These are phyloP conservation scores for Pterostichus madidus DNA, from an alignment of 2,888 invertebrate species.

Conservation along the genomic window DNA sequence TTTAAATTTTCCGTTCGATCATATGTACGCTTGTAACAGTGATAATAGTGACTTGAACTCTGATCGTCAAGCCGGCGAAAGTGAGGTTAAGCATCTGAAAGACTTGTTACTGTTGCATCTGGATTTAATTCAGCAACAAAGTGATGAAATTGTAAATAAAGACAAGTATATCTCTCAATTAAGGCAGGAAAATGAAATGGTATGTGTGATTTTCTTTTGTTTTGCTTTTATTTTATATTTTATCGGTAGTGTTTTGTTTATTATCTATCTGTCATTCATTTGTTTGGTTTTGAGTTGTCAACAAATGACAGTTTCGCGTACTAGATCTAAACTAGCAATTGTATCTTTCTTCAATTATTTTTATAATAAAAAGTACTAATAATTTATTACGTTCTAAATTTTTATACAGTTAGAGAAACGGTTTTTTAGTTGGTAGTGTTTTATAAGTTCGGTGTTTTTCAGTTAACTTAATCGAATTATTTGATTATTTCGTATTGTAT, in stretches of 20 bases:
- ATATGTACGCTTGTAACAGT: slow-evolving; percentile 85
- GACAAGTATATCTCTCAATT: slow-evolving; percentile 87
- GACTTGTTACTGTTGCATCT: slow-evolving; percentile 90
- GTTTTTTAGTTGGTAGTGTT: slow-evolving; percentile 15
- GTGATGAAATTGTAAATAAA: slow-evolving; percentile 88
- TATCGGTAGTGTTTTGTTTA: slow-evolving; percentile 57
- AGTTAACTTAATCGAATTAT: background rate
- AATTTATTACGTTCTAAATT: background rate
- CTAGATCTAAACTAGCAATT: slow-evolving; percentile 1
- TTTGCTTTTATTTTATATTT: slow-evolving; percentile 44
- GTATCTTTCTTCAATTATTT: slow-evolving; percentile 9
- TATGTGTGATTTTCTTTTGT: slow-evolving; percentile 76
- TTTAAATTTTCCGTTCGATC: slow-evolving; percentile 84
- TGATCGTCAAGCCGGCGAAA: slow-evolving; percentile 75
- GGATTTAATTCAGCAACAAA: slow-evolving; percentile 94
- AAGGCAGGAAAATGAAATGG: slow-evolving; percentile 88
- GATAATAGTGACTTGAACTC: slow-evolving; percentile 72
- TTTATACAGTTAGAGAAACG: background rate
- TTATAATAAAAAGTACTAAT: background rate
- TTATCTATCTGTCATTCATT: slow-evolving; percentile 63
- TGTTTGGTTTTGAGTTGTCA: slow-evolving; percentile 56
- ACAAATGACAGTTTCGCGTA: slow-evolving; percentile 33
- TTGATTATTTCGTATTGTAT: slow-evolving; percentile 47
- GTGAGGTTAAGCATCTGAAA: slow-evolving; percentile 86
- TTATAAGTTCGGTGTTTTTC: slow-evolving; percentile 43